Base-by-base conservation (phyloP, 2,113 vertebrate species). In the Prunella fulvescens region DNA sequence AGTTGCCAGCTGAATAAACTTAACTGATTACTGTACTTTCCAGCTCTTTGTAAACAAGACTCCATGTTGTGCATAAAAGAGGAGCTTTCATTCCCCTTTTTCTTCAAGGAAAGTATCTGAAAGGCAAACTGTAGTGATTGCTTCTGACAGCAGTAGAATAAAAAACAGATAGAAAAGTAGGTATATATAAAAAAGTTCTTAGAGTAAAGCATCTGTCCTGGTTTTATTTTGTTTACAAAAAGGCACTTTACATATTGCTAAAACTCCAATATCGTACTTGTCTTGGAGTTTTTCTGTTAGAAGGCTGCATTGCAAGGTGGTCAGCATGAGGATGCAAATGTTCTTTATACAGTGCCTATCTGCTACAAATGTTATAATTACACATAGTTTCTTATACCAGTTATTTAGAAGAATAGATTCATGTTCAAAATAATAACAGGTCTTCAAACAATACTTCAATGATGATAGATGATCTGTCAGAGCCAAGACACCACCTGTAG, bases 171-270 rank as follows among this genome's bases (percentile, higher is more conserved):
- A 91, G 67, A 82, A 88, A 94, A 95, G 83, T 85, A 95, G 73
- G 26, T 65, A n/a, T 93, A 65, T 81, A 76, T 90, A 47, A 90
- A 93, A 93, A 86, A 95, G 57, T 90, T 94, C 67, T 96, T 89
- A 92, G 42, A 86, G 50, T 95, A 96, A 91, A 74, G 93, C 73
- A 93, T 86, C 96, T 17, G 3, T 80, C 86, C 62, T 95, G 39
- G 53, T 94, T 96, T 80, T 54, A 93, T 96, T 88, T 94, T 84
- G 90, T 95, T 96, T 89, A 91, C 48, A 76, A 97, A 97, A 98
- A 98, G 97, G 93, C 97, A 98, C 98, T 98, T 98, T 58, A 90
- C 53, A 12, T 95, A 92, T 76, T 92, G 87, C 91, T 96, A 91
- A 57, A 95, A 81, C 57, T 94, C 84, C 84, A 47, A 69, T 81